phyloP scores from a whole-genome alignment of 2,797 vertebrate species.

The Lagocephalus sceleratus region DNA sequence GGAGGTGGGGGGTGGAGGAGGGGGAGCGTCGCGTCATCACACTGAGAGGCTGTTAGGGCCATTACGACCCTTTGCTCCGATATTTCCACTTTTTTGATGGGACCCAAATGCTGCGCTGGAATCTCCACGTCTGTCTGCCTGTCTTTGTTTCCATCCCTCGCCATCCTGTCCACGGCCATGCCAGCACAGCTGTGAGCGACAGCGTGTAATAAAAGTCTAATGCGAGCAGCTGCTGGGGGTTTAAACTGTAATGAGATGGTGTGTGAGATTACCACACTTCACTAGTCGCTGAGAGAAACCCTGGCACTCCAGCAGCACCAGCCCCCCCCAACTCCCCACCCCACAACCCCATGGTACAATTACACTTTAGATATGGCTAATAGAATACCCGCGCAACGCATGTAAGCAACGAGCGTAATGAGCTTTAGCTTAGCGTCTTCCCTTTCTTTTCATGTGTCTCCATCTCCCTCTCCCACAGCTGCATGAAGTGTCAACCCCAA shows the following conservation, averaged over 20 bases:
- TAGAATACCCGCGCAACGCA: slow-evolving; percentile 76
- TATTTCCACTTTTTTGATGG: slow-evolving; percentile 70
- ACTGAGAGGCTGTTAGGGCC: slow-evolving; percentile 72
- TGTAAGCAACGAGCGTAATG: slow-evolving; percentile 72
- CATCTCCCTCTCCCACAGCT: slow-evolving; percentile 56
- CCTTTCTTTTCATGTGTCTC: slow-evolving; percentile 28
- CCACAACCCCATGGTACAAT: slow-evolving; percentile 62
- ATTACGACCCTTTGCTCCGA: slow-evolving; percentile 68
- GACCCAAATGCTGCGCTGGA: slow-evolving; percentile 73
- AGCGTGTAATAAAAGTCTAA: slow-evolving; percentile 82
- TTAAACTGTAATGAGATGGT: slow-evolving; percentile 82
- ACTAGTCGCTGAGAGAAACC: slow-evolving; percentile 73
- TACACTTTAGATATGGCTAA: slow-evolving; percentile 79
- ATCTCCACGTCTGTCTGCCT: slow-evolving; percentile 70
- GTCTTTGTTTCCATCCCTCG: slow-evolving; percentile 73
- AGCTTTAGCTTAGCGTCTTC: slow-evolving; percentile 60
- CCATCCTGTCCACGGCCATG: slow-evolving; percentile 72
- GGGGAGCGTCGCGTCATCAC: slow-evolving; percentile 56
- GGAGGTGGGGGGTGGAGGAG: slow-evolving; percentile 32
- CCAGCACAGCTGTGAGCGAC: slow-evolving; percentile 78
- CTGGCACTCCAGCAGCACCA: slow-evolving; percentile 67
- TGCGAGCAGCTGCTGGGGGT: slow-evolving; percentile 80
- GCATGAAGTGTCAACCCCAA: slow-evolving; percentile 60
- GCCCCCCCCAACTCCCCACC: slow-evolving; percentile 34
- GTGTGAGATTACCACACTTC: slow-evolving; percentile 80